phyloP scores from a whole-genome alignment of 2,888 invertebrate genomes.

The Pseudococcus viburni region DNA sequence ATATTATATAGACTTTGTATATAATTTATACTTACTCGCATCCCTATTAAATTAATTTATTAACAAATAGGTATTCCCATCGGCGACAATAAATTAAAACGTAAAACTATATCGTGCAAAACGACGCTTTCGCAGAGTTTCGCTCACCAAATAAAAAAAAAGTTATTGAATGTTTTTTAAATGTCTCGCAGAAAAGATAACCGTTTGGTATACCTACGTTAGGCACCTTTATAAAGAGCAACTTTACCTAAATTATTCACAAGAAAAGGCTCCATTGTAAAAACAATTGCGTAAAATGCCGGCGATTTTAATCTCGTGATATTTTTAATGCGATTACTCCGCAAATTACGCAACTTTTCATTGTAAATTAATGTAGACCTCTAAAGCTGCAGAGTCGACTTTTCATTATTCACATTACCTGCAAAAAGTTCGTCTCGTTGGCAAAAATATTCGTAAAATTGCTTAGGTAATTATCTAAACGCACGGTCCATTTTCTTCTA shows the following conservation, averaged over 20 bases:
- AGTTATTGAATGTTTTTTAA: neutral
- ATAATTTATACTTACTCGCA: too few species aligned
- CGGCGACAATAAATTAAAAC: too few species aligned
- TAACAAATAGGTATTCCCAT: too few species aligned
- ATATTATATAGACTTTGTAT: neutral
- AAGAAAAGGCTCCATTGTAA: neutral
- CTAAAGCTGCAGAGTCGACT: neutral
- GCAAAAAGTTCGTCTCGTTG: neutral
- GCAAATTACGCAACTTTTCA: slow-evolving; percentile 3
- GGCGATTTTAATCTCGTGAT: slow-evolving; percentile 16
- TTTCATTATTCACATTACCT: slow-evolving; percentile 16
- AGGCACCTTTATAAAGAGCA: neutral
- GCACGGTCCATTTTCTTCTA: neutral
- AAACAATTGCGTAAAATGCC: slow-evolving; percentile 6
- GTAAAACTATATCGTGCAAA: too few species aligned
- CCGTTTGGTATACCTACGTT: neutral
- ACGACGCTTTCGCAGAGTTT: too few species aligned
- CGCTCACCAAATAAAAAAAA: neutral
- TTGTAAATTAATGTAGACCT: slow-evolving; percentile 4
- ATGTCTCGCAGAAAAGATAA: slow-evolving; percentile 4
- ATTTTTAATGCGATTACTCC: slow-evolving; percentile 12
- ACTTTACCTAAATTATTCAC: neutral
- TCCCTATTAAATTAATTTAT: too few species aligned
- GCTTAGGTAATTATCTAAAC: neutral
- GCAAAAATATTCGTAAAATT: neutral